Percentiles rank a stretch among this genome's conserved stretches.
Evolutionary conservation across 2,888 invertebrate species (phyloP).

Genomic region (Drosophila buzzatii): DNA sequence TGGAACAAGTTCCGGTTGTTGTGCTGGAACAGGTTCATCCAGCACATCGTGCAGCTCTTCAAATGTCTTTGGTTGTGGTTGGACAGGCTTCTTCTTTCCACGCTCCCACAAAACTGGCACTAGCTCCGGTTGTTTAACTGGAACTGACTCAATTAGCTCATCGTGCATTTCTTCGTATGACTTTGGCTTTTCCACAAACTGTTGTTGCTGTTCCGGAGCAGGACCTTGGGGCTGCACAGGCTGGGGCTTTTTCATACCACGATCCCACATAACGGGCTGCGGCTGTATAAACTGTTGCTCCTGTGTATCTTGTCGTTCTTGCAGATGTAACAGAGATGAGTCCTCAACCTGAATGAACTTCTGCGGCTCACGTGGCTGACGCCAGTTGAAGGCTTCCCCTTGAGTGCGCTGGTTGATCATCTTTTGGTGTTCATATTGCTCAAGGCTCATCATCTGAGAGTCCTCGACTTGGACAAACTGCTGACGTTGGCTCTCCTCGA

Average conservation of each 20-base stretch:
- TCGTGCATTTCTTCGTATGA: conserved; percentile 78
- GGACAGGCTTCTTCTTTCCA: conserved; percentile 74
- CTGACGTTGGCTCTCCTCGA: conserved; percentile 72
- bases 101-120: conserved; percentile 84
- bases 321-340: conserved; percentile 68
- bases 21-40: conserved; percentile 65
- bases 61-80: conserved; percentile 51
- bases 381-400: conserved; percentile 77
- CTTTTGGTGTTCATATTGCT: conserved; percentile 74
- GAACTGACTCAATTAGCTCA: conserved; percentile 70
- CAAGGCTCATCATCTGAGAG: conserved; percentile 76
- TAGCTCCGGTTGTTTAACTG: conserved; percentile 79
- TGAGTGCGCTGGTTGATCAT: conserved; percentile 64
- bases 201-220: conserved; percentile 31
- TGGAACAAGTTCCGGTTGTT: conserved; percentile 83
- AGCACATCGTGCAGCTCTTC: conserved; percentile 71
- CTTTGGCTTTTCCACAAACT: conserved; percentile 51
- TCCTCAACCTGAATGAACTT: conserved; percentile 81
- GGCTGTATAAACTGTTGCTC: conserved; percentile 74
- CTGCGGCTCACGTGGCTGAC: conserved; percentile 80
- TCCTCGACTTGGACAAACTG: conserved; percentile 78
- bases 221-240: conserved; percentile 44
- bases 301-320: conserved; percentile 78
- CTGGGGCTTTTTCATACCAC: conserved; percentile 82
- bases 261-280: conserved; percentile 84